Evolutionary conservation across 1,140 invertebrate species (phyloP).

Genomic region (Armadillidium nasatum): DNA sequence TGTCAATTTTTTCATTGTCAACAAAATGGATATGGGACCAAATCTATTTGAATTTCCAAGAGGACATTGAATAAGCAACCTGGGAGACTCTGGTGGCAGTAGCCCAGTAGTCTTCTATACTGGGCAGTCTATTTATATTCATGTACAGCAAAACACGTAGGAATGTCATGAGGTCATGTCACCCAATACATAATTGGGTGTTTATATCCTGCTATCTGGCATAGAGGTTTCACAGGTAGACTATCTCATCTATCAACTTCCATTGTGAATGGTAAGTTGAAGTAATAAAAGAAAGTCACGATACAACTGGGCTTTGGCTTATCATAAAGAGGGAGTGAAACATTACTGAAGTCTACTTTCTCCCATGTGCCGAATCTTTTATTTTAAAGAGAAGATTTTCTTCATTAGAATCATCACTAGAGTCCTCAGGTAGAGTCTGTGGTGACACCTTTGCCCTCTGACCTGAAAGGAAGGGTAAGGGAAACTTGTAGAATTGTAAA

Average conservation of each 20-base stretch:
- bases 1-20: too few species aligned
- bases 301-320: not conserved
- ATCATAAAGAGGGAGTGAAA: not conserved
- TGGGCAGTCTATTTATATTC: not conserved
- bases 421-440: too few species aligned
- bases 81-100: not conserved
- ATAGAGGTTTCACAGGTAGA: not conserved
- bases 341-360: not conserved
- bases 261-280: not conserved
- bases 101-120: conserved; percentile 8
- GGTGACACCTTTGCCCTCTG: too few species aligned
- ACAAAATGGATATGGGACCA: too few species aligned
- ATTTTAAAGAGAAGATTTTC: too few species aligned
- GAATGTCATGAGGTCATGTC: not conserved
- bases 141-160: not conserved
- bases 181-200: not conserved
- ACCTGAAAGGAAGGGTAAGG: too few species aligned
- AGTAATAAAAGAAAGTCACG: not conserved
- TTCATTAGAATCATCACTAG: too few species aligned
- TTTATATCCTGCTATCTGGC: not conserved
- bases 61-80: not conserved
- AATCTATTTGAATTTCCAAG: too few species aligned
- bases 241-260: not conserved
- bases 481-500: too few species aligned
- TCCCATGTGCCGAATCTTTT: not conserved